phyloP scores from a whole-genome alignment of 2,888 invertebrate genomes.

The Papilio demoleus region DNA sequence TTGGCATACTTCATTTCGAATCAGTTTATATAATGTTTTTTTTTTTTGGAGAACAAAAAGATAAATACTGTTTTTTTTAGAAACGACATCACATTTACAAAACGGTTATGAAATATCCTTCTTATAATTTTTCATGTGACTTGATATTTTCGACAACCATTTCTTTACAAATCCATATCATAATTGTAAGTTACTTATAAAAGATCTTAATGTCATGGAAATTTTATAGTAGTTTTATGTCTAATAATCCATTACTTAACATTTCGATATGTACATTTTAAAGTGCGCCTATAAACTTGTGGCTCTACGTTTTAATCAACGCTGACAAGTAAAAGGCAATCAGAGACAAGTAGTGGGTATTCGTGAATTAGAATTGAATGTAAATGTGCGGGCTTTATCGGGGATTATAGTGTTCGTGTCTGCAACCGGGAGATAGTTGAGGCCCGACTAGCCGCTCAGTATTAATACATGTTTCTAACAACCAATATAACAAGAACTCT shows the following conservation, averaged over 20 bases:
- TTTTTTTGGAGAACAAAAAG: conserved; percentile 13
- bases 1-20: conserved; percentile 63
- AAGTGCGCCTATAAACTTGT: conserved; percentile 8
- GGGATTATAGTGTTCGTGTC: conserved; percentile 83
- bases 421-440: conserved; percentile 80
- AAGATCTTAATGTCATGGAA: too few species aligned
- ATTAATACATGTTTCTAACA: conserved; percentile 60
- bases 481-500: conserved; percentile 54
- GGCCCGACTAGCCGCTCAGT: conserved; percentile 65
- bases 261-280: neutral
- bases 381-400: conserved; percentile 85
- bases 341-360: conserved; percentile 75
- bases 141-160: too few species aligned
- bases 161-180: too few species aligned
- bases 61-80: conserved; percentile 11
- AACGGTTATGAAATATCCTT: neutral
- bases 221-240: too few species aligned
- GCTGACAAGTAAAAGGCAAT: conserved; percentile 77
- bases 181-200: too few species aligned
- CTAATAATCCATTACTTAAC: too few species aligned
- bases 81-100: neutral
- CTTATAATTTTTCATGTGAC: neutral
- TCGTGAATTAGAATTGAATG: conserved; percentile 83
- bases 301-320: conserved; percentile 73
- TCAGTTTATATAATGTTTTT: conserved; percentile 16